Evolutionary conservation across 2,888 invertebrate species (phyloP).

Genomic region (Meteorus cinctellus): DNA sequence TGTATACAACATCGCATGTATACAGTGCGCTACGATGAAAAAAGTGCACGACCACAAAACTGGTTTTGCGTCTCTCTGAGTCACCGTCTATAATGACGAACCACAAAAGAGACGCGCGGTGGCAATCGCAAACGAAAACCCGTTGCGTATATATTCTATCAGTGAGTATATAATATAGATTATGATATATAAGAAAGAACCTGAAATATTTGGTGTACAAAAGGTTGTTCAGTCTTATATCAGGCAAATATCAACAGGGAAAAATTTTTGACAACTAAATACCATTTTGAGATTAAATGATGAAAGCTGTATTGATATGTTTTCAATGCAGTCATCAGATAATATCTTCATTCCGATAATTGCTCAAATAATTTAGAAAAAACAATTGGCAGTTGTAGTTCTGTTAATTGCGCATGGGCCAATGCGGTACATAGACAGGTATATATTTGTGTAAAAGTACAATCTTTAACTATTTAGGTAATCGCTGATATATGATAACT

Average conservation of each 20-base stretch:
- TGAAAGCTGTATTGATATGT: no score
- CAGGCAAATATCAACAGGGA: no score
- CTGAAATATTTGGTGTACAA: no score
- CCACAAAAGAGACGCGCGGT: constrained; percentile 51
- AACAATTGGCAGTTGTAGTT: neutral
- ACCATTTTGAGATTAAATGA: no score
- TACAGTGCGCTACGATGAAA: constrained; percentile 56
- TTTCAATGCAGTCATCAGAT: neutral
- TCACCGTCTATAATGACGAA: constrained; percentile 71
- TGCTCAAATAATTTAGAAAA: neutral
- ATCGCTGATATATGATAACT: constrained; percentile 21
- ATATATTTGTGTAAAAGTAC: neutral
- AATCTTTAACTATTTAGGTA: neutral
- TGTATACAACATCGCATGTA: constrained; percentile 55
- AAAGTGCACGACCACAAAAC: constrained; percentile 60
- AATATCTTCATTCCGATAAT: neutral
- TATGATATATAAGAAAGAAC: neutral
- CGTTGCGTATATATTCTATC: constrained; percentile 20
- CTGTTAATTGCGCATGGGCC: neutral
- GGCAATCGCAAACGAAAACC: constrained; percentile 44
- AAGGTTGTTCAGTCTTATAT: no score
- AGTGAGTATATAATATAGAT: neutral
- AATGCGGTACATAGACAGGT: neutral
- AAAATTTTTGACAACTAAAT: no score
- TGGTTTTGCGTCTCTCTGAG: constrained; percentile 68